Evolutionary conservation across 2,113 vertebrate species (phyloP).

Genomic region (Corythornis vintsioides): DNA sequence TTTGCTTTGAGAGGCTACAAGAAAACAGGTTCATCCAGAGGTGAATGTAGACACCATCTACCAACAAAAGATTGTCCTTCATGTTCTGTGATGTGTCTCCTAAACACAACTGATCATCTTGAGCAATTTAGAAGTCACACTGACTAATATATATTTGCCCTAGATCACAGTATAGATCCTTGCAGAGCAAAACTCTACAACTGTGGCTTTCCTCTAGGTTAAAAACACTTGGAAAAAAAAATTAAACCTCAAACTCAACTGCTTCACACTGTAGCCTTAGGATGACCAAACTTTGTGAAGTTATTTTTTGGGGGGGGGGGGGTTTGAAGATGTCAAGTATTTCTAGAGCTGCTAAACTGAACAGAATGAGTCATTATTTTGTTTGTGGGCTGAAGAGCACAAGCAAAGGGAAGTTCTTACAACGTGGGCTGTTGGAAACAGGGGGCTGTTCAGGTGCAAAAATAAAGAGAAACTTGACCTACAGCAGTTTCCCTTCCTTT

Average conservation of each 20-base stretch:
- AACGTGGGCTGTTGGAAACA: fast-evolving
- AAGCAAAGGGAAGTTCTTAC: neutral
- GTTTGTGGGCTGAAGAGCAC: neutral
- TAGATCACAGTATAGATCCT: neutral
- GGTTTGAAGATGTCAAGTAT: neutral
- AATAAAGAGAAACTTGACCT: neutral
- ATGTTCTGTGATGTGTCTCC: fast-evolving
- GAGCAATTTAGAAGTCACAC: neutral
- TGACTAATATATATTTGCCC: neutral
- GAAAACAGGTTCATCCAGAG: neutral
- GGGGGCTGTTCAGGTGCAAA: neutral
- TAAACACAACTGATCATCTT: neutral
- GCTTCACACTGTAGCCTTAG: neutral
- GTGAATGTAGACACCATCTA: neutral
- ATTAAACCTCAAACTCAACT: neutral
- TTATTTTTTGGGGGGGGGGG: neutral
- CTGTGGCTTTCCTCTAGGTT: neutral
- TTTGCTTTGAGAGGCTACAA: neutral
- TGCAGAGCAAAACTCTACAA: neutral
- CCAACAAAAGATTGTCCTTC: neutral
- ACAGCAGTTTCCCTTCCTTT: neutral
- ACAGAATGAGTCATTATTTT: neutral
- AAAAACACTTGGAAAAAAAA: neutral
- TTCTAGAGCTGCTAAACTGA: neutral
- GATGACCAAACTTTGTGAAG: neutral